phyloP scores from a whole-genome alignment of 2,797 vertebrate species.

The Oryzias sinensis region DNA sequence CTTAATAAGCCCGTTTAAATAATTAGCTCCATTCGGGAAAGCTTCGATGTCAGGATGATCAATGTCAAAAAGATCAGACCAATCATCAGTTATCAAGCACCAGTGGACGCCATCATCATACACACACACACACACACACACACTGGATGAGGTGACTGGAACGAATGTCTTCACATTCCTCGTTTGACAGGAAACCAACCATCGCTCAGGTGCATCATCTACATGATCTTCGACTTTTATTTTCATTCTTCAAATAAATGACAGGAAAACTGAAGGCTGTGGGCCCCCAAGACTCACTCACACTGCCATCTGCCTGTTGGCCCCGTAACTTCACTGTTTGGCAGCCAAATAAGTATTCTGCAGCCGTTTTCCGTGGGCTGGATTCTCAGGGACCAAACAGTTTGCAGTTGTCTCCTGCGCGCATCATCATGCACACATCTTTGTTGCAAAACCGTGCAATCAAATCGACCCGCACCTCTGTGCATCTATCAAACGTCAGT shows the following conservation, averaged over 20 bases:
- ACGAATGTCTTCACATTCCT: constrained; percentile 17
- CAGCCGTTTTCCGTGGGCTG: constrained; percentile 26
- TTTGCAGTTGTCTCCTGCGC: constrained; percentile 8
- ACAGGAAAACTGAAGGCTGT: constrained; percentile 37
- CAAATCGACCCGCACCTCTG: constrained; percentile 15
- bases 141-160: background rate
- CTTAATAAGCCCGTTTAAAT: constrained; percentile 28
- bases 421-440: constrained; percentile 1
- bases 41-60: constrained; percentile 39
- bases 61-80: constrained; percentile 35
- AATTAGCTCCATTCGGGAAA: constrained; percentile 24
- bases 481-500: constrained; percentile 1
- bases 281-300: constrained; percentile 51
- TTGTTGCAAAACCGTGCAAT: constrained; percentile 12
- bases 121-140: constrained; percentile 1
- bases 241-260: constrained; percentile 22
- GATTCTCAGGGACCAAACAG: background rate
- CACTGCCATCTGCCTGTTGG: constrained; percentile 77
- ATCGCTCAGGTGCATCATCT: too few relatives aligned
- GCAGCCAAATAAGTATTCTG: constrained; percentile 49
- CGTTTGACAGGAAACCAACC: too few relatives aligned
- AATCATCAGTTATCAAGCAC: constrained; percentile 13
- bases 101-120: background rate
- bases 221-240: too few relatives aligned
- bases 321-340: constrained; percentile 39